A percentile compares a stretch with the other conserved stretches of the same genome.
Conservation (phyloP, 1,140 invertebrate species). For the Caenorhabditis tropicalis region DNA sequence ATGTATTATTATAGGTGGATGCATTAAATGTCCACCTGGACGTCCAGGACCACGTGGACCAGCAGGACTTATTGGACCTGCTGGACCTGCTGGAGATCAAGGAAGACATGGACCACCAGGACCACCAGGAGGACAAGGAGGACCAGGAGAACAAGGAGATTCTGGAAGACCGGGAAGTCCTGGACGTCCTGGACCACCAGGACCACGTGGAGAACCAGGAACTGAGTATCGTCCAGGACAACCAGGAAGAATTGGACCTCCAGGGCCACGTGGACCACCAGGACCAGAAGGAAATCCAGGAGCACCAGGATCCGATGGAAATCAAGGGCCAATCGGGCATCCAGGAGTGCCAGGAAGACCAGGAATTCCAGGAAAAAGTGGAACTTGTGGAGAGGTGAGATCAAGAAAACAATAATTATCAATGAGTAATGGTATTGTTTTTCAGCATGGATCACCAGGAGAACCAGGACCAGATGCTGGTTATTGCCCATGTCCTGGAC, state of each 20-base stretch:
- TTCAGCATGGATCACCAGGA: slow-evolving; percentile 10
- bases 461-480: slow-evolving; percentile 36
- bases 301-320: not conserved
- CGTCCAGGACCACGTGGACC: slow-evolving; percentile 47
- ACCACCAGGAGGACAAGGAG: slow-evolving; percentile 17
- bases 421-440: not conserved
- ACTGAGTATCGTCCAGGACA: slow-evolving; percentile 8
- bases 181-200: slow-evolving; percentile 32
- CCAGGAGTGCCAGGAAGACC: slow-evolving; percentile 36
- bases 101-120: slow-evolving; percentile 31
- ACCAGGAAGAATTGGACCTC: slow-evolving; percentile 23
- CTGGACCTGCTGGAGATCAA: slow-evolving; percentile 29
- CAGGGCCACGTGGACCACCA: slow-evolving; percentile 20
- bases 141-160: slow-evolving; percentile 19
- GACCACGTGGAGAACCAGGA: slow-evolving; percentile 38
- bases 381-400: slow-evolving; percentile 8
- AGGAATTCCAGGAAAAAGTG: slow-evolving; percentile 34
- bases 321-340: slow-evolving; percentile 12
- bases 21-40: slow-evolving; percentile 47
- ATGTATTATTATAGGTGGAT: too few species aligned
- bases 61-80: slow-evolving; percentile 33
- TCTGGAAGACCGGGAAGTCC: not conserved
- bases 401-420: not conserved
- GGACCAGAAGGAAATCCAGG: slow-evolving; percentile 31
- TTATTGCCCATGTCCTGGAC: slow-evolving; percentile 24